Evolutionary conservation across 2,113 vertebrate species (phyloP), one percentile per base, ranked within the genome.

Genomic region (Globicephala melas): DNA sequence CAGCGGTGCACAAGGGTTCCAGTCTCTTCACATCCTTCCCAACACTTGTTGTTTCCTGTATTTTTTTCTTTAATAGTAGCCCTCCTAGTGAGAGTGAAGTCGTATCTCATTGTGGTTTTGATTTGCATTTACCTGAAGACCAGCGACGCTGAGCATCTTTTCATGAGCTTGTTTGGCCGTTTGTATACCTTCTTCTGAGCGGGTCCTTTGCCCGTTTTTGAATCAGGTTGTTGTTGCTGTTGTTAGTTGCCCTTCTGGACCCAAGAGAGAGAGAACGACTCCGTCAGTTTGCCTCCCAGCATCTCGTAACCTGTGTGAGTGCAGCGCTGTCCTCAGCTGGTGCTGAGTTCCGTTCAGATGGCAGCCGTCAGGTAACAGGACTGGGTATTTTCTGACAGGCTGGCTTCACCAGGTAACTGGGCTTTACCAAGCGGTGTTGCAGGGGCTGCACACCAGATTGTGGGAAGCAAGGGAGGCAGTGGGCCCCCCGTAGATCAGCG

Each of bases 101-200:
- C 4, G 9, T 23, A 33, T 60, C 28, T 47, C 14, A 25, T 31
- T 65, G 8, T 80, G 81, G 26, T 53, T 96, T 91, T 63, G 50
- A 71, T 77, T 80, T 91, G 58, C 41, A n/a, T 84, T 91, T 88
- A 41, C 18, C 41, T 53, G 6, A 31, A 84, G 81, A 88, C 18
- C 33, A 26, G 31, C 2, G 21, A 26, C 21, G 53, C 3, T 74
- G 13, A 85, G 9, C 9, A 50, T 91, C 55, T 73, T 71, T 60
- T 80, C 28, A 50, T 50, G 20, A 41, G 25, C 21, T 91, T 36
- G 21, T 67, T 38, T 38, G 23, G 28, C 12, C 8, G 33, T 74
- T 86, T 41, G 20, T 47, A 1, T 79, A 23, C 31, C n/a, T 81
- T 91, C 26, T 91, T 44, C 91, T 67, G 76, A 80, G 47, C 68